Conservation (phyloP, 1,140 invertebrate genomes). For the Lucilia cuprina region DNA sequence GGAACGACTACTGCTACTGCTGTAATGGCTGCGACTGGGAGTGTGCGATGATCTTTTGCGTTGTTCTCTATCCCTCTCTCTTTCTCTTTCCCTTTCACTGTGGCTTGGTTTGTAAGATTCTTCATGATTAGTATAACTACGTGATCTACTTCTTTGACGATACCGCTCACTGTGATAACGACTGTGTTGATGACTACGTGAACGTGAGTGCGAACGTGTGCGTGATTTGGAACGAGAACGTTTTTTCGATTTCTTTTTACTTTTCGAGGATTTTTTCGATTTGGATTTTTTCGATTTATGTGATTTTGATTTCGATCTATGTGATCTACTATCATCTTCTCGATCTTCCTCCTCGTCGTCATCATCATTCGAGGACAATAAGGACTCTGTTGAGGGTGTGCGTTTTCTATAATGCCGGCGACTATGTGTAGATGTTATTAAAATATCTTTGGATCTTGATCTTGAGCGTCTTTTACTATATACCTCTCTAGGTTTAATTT, state of each 20-base stretch:
- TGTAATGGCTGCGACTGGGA: neutral
- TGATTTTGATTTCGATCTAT: constrained; percentile 23
- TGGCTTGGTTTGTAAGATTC: neutral
- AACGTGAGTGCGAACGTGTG: constrained; percentile 33
- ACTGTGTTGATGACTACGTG: constrained; percentile 15
- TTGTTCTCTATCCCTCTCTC: neutral
- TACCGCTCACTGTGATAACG: neutral
- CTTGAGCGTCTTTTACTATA: neutral
- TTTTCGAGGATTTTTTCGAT: constrained; percentile 11
- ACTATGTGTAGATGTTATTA: neutral
- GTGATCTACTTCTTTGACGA: neutral
- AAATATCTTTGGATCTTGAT: neutral
- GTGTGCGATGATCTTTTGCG: constrained; percentile 1
- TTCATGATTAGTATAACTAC: neutral
- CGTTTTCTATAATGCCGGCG: constrained; percentile 12
- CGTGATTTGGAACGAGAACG: constrained; percentile 24
- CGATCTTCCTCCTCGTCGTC: neutral
- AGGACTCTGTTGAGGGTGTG: constrained; percentile 22
- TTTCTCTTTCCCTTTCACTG: neutral
- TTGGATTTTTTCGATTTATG: constrained; percentile 33
- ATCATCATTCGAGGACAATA: neutral
- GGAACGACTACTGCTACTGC: neutral
- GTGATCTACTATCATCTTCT: neutral
- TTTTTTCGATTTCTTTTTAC: constrained; percentile 37
- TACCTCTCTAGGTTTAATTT: constrained; percentile 32